Percentiles rank a stretch among this genome's conserved stretches.
Conservation (phyloP, 2,113 vertebrate genomes). For the Holacanthus passer region DNA sequence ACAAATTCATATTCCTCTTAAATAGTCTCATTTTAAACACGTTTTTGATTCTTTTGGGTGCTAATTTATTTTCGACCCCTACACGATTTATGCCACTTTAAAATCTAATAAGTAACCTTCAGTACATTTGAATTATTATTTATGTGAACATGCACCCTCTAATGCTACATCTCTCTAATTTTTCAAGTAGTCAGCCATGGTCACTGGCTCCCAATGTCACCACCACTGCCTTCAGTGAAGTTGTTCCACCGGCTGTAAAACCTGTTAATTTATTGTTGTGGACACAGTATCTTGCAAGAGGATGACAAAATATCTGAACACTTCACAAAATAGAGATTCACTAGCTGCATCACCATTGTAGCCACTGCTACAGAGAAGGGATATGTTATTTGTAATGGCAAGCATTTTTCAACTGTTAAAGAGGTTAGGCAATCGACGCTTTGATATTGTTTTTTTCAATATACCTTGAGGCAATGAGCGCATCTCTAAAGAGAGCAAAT, state of each 20-base stretch:
- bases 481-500: not conserved
- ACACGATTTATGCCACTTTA: not conserved
- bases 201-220: too few species aligned
- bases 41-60: not conserved
- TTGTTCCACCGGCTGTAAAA: not conserved
- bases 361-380: not conserved
- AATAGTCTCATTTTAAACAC: too few species aligned
- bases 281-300: not conserved
- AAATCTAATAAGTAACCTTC: not conserved
- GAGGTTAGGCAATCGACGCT: not conserved
- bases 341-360: not conserved
- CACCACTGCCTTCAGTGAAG: not conserved
- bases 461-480: conserved; percentile 21
- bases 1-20: too few species aligned
- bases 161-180: not conserved
- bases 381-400: conserved; percentile 3
- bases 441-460: conserved; percentile 38
- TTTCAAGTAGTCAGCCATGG: not conserved
- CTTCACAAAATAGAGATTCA: conserved; percentile 3
- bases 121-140: not conserved
- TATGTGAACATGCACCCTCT: not conserved
- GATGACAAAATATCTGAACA: not conserved
- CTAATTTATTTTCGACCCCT: not conserved
- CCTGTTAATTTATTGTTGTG: not conserved
- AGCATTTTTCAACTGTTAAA: conserved; percentile 19